Evolutionary conservation across 1,140 invertebrate species (phyloP).

Genomic region (Choristoneura fumiferana): DNA sequence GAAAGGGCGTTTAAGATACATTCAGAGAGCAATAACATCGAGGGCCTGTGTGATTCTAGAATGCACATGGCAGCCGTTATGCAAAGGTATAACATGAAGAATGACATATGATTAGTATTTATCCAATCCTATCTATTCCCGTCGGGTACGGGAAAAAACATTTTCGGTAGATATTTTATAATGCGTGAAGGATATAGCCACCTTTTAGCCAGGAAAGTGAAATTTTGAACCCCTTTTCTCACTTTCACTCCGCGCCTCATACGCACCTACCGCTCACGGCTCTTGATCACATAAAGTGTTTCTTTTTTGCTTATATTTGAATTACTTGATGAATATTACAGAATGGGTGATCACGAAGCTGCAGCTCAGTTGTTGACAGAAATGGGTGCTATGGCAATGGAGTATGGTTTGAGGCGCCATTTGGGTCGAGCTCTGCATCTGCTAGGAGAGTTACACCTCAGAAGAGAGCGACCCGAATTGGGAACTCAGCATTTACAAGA

Average conservation of each 20-base stretch:
- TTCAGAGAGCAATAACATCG: slow-evolving; percentile 49
- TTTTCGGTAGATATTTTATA: too few relatives aligned
- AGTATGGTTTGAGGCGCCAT: slow-evolving; percentile 49
- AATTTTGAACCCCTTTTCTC: too few relatives aligned
- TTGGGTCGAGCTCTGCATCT: slow-evolving; percentile 63
- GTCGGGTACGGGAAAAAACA: too few relatives aligned
- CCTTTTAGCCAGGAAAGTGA: too few relatives aligned
- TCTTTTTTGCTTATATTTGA: background rate
- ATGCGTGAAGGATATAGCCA: too few relatives aligned
- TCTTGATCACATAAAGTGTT: too few relatives aligned
- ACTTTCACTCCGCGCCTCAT: too few relatives aligned
- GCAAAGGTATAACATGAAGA: slow-evolving; percentile 60
- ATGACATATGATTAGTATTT: too few relatives aligned
- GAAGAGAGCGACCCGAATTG: slow-evolving; percentile 58
- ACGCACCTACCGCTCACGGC: too few relatives aligned
- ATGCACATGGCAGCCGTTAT: slow-evolving; percentile 73
- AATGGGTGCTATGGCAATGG: slow-evolving; percentile 66
- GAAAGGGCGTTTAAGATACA: slow-evolving; percentile 69
- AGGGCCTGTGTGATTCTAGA: slow-evolving; percentile 70
- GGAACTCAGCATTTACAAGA: slow-evolving; percentile 65
- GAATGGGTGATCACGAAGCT: slow-evolving; percentile 54
- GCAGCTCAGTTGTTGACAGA: slow-evolving; percentile 58
- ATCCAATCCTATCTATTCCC: too few relatives aligned
- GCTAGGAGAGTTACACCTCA: slow-evolving; percentile 61
- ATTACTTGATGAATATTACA: slow-evolving; percentile 25